phyloP scores from a whole-genome alignment of 2,888 invertebrate genomes.

The Thyatira batis region DNA sequence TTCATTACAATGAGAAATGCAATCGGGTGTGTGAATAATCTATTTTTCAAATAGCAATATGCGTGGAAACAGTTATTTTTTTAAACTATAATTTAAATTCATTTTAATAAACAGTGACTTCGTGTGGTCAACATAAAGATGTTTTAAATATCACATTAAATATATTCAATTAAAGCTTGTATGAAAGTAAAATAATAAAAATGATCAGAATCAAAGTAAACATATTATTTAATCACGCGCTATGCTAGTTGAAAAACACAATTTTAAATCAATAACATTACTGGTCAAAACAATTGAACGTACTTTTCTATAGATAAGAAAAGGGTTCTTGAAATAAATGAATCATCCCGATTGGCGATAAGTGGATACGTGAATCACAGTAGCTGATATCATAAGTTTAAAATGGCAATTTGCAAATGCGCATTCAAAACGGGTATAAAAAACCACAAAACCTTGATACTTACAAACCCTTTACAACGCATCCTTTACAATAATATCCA shows the following conservation, averaged over 20 bases:
- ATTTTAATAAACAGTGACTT: too few relatives aligned
- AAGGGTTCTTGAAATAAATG: not conserved
- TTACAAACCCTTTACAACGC: too few relatives aligned
- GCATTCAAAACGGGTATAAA: not conserved
- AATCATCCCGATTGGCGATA: not conserved
- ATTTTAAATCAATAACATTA: not conserved
- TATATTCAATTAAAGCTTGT: too few relatives aligned
- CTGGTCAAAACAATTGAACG: not conserved
- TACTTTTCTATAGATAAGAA: not conserved
- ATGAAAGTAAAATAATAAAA: too few relatives aligned
- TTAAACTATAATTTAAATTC: too few relatives aligned
- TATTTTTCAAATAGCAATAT: not conserved
- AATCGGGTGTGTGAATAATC: not conserved
- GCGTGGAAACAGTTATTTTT: not conserved
- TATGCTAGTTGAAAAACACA: not conserved
- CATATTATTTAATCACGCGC: not conserved
- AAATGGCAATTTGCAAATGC: not conserved
- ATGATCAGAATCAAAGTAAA: too few relatives aligned
- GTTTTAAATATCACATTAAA: too few relatives aligned
- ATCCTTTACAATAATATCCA: too few relatives aligned
- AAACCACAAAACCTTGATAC: too few relatives aligned
- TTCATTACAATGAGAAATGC: not conserved
- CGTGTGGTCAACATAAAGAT: too few relatives aligned
- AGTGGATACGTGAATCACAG: not conserved
- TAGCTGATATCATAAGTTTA: not conserved